Evolutionary conservation across 2,888 invertebrate species (phyloP), one percentile per base, ranked within the genome.

Genomic region (Helobdella robusta): DNA sequence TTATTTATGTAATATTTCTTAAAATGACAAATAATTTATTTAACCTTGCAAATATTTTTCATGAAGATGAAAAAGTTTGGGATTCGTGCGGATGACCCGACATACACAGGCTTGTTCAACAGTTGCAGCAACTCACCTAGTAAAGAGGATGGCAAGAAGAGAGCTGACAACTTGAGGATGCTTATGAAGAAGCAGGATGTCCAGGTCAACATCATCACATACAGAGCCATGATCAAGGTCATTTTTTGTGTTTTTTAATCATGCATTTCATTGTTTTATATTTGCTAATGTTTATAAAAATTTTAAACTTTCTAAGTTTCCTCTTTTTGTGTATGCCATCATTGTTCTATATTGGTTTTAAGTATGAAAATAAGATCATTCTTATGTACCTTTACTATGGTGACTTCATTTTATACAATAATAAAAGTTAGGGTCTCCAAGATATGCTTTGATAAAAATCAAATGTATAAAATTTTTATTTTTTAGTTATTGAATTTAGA

Each of bases 41-140:
- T n/a, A n/a, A n/a, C 40, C 18, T 40, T 40, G 48, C 15, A 23
- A 48, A 23, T 48, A 25, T 6, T 2, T 59, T 11, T 34, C 8
- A 28, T 67, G 28, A 73, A 87, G 77, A 89, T 93, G 89, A 89
- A 88, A 74, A 85, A 85, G 74, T 81, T 86, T 50, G 86, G 84
- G 0, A 76, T 91, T 0, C 81, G 82, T 70, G 85, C 86, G 0
- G 86, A 85, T 32, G 84, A 84, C 0, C 85, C 87, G 23, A 87
- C 87, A 0, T 91, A 89, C 74, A 91, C 91, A 0, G 87, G 87
- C 67, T 82, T 95, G 34, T 88, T 95, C 75, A 89, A 91, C 80
- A 88, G 90, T 1, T 93, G 92, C 78, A 85, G 89, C 0, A 88
- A 89, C 76, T 87, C 87, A 66, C 87, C 88, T 0, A 74, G 68